Evolutionary conservation across 2,888 invertebrate genomes (phyloP).

Genomic region (Mythimna pallens): DNA sequence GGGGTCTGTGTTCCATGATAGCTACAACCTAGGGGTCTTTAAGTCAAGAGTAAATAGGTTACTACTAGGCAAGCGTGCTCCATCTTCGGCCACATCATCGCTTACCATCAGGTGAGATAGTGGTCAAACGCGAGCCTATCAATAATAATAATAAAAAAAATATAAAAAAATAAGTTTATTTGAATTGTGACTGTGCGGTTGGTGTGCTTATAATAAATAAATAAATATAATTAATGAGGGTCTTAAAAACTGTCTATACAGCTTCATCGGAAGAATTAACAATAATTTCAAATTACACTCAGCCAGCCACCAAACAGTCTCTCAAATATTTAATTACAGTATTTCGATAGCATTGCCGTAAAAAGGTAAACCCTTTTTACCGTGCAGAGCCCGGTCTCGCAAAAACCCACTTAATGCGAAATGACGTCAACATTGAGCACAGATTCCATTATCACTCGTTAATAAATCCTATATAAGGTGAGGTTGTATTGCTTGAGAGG

Average conservation of each 20-base stretch:
- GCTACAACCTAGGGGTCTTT: no score
- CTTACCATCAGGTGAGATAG: no score
- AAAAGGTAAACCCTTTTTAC: conserved; percentile 31
- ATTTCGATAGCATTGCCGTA: conserved; percentile 16
- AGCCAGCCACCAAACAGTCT: background rate
- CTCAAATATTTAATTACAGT: conserved; percentile 30
- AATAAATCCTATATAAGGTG: conserved; percentile 56
- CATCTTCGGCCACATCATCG: no score
- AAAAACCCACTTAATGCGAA: conserved; percentile 50
- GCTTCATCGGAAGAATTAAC: background rate
- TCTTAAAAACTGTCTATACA: background rate
- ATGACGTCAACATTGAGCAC: conserved; percentile 57
- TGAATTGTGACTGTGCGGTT: no score
- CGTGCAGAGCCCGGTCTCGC: conserved; percentile 3
- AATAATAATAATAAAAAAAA: no score
- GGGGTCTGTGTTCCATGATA: no score
- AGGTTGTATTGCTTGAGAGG: background rate
- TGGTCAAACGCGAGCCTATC: no score
- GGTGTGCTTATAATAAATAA: no score
- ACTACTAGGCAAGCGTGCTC: no score
- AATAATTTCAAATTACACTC: background rate
- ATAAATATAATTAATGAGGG: no score
- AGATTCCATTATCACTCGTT: conserved; percentile 62
- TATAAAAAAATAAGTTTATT: no score
- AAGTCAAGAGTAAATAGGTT: no score